phyloP scores from a whole-genome alignment of 2,113 vertebrate species.

The Stigmatopora nigra region DNA sequence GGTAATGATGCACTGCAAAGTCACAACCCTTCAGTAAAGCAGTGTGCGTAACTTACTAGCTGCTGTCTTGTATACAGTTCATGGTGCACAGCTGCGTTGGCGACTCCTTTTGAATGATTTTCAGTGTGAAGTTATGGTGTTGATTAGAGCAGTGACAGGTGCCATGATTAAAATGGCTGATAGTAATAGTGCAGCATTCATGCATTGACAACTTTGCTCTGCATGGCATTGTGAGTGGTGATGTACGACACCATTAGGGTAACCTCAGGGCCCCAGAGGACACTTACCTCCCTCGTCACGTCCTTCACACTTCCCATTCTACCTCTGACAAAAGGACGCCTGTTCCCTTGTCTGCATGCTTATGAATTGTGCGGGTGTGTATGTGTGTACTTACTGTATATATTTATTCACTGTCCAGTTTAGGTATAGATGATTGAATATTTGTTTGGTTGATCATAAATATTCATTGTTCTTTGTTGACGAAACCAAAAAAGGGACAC shows the following conservation, averaged over 20 bases:
- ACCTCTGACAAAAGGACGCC: slow-evolving; percentile 64
- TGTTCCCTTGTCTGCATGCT: slow-evolving; percentile 61
- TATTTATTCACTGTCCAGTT: slow-evolving; percentile 29
- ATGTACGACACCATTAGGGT: slow-evolving; percentile 76
- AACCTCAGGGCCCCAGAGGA: slow-evolving; percentile 73
- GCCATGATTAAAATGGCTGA: slow-evolving; percentile 74
- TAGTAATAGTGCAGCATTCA: slow-evolving; percentile 75
- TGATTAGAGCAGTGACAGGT: slow-evolving; percentile 73
- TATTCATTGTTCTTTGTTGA: slow-evolving; percentile 21
- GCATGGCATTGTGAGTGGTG: slow-evolving; percentile 72
- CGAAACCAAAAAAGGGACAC: neutral
- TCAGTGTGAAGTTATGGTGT: slow-evolving; percentile 71
- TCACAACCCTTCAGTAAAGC: slow-evolving; percentile 40
- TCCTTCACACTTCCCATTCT: slow-evolving; percentile 72
- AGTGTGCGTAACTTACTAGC: slow-evolving; percentile 40
- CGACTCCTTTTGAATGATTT: slow-evolving; percentile 63
- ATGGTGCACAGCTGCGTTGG: slow-evolving; percentile 37
- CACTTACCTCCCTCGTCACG: slow-evolving; percentile 71
- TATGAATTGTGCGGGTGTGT: slow-evolving; percentile 54
- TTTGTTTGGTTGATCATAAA: slow-evolving; percentile 30
- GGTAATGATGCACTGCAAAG: slow-evolving; percentile 65
- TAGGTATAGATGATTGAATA: slow-evolving; percentile 24
- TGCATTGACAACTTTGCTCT: slow-evolving; percentile 75
- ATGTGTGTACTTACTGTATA: slow-evolving; percentile 27
- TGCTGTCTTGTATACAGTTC: slow-evolving; percentile 42